phyloP scores from a whole-genome alignment of 2,113 vertebrate genomes.

The Loxodonta africana region DNA sequence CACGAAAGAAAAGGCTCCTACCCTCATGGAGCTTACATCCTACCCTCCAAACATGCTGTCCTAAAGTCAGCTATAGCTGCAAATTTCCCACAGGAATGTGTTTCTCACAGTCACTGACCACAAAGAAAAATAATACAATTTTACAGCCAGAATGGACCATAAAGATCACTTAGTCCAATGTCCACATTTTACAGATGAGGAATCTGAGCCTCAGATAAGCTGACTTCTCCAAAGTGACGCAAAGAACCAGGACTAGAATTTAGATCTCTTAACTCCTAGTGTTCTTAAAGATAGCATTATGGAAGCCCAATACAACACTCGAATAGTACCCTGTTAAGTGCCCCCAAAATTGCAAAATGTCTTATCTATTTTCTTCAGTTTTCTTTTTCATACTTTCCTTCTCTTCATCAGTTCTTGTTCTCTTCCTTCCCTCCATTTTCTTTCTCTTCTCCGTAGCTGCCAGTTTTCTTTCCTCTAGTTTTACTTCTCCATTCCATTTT shows the following conservation, averaged over 20 bases:
- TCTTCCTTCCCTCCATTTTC: neutral
- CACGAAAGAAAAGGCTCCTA: slow-evolving; percentile 33
- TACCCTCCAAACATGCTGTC: slow-evolving; percentile 26
- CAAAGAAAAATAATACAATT: slow-evolving; percentile 36
- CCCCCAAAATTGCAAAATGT: neutral
- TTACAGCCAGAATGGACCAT: slow-evolving; percentile 41
- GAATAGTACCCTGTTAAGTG: neutral
- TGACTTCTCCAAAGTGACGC: slow-evolving; percentile 58
- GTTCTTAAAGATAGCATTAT: neutral
- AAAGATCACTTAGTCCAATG: slow-evolving; percentile 56
- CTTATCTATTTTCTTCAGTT: neutral
- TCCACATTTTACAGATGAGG: slow-evolving; percentile 65
- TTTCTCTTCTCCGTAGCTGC: neutral
- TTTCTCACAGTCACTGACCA: slow-evolving; percentile 45
- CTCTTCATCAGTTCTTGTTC: neutral
- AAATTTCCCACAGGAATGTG: slow-evolving; percentile 40
- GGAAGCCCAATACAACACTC: neutral
- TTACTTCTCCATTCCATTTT: neutral
- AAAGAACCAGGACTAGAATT: slow-evolving; percentile 59
- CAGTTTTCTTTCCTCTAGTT: slow-evolving; percentile 6
- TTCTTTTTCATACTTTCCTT: neutral
- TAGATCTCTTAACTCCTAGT: slow-evolving; percentile 10
- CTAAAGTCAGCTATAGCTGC: slow-evolving; percentile 41
- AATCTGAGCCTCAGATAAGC: slow-evolving; percentile 47
- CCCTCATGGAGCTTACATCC: neutral